Conservation (phyloP, 2,888 invertebrate genomes). For the Frankliniella fusca region DNA sequence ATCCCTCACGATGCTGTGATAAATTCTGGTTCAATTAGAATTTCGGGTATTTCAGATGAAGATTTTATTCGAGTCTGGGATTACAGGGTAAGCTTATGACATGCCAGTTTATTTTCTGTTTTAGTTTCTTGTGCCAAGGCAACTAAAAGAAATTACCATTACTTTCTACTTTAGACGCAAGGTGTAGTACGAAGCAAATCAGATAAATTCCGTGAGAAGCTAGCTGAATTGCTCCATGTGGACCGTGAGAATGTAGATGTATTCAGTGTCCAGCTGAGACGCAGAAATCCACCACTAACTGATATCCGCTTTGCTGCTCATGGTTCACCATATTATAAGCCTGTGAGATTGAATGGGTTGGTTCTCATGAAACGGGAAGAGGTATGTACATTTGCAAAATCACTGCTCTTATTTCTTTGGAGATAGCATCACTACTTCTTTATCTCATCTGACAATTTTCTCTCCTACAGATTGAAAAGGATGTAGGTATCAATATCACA, state of each 20-base stretch:
- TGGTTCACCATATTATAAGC: slow-evolving; percentile 92
- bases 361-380: slow-evolving; percentile 89
- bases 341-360: slow-evolving; percentile 89
- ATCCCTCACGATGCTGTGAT: slow-evolving; percentile 93
- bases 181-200: slow-evolving; percentile 80
- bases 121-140: not conserved
- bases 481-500: slow-evolving; percentile 91
- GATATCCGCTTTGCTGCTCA: slow-evolving; percentile 93
- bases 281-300: slow-evolving; percentile 81
- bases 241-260: slow-evolving; percentile 89
- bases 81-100: slow-evolving; percentile 57
- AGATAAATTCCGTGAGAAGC: slow-evolving; percentile 82
- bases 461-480: slow-evolving; percentile 67
- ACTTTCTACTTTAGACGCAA: slow-evolving; percentile 54
- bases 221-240: slow-evolving; percentile 79
- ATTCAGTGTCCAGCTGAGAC: slow-evolving; percentile 88
- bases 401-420: not conserved
- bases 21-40: slow-evolving; percentile 90
- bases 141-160: slow-evolving; percentile 10
- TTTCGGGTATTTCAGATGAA: slow-evolving; percentile 91
- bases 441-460: slow-evolving; percentile 32
- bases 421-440: slow-evolving; percentile 13
- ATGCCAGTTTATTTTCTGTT: not conserved
- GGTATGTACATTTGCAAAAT: slow-evolving; percentile 44
- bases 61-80: slow-evolving; percentile 95